Base-by-base conservation (phyloP, 2,113 vertebrate species). In the Cynoglossus semilaevis region DNA sequence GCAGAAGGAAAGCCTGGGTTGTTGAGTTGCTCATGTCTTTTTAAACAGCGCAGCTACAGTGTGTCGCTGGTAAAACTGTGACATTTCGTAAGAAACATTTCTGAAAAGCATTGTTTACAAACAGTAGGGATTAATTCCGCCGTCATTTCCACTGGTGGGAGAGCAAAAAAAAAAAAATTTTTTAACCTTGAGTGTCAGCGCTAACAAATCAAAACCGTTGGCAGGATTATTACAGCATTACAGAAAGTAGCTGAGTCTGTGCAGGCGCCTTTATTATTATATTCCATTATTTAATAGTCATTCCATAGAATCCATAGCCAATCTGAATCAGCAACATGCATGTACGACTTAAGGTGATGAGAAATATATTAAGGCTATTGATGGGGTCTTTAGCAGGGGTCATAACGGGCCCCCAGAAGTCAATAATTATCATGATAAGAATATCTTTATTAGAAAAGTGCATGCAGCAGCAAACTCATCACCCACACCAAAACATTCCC, bases 391-490 rank as follows among this genome's bases (percentile, higher is more conserved):
- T 91, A 90, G 85, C 85, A 81, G 66, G 79, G 88, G 87, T 88
- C 85, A 89, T 91, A 92, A 91, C 87, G 58, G 73, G 60, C 70
- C 87, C 83, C 81, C 63, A 78, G 76, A 80, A 88, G 88, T 90
- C 90, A 90, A 92, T 92, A 90, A 91, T 88, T 90, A 90, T 88
- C 83, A 77, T 46, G 75, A 88, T 85, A 89, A 85, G 85, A 89
- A 89, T 90, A 90, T 89, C 87, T 91, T 87, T 87, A 88, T 91
- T 88, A 78, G 75, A 84, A 88, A 91, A 90, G 83, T 85, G 88
- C 88, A 82, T 17, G 84, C 74, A 17, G 67, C 78, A 82, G 90
- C 88, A 90, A 87, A 91, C 88, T 79, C 87, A 77, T 81, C 80
- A 63, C 67, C 22, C 58, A 78, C 78, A 82, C 81, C 81, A 82